phyloP scores from a whole-genome alignment of 2,113 vertebrate genomes.

The Clarias macrocephalus region DNA sequence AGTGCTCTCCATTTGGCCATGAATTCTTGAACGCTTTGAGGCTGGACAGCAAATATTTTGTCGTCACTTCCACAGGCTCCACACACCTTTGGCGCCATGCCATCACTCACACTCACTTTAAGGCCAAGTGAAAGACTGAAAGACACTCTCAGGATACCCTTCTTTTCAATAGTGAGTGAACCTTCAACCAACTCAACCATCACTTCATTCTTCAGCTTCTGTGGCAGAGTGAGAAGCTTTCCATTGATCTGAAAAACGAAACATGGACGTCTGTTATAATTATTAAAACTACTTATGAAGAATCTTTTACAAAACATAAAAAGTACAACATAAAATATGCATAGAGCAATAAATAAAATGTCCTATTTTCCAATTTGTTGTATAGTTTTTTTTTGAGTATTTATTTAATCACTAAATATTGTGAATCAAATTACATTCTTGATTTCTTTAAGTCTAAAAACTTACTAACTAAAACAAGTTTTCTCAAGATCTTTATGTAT shows the following conservation, averaged over 20 bases:
- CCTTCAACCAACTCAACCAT: neutral
- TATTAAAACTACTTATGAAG: neutral
- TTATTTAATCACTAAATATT: neutral
- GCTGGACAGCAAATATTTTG: neutral
- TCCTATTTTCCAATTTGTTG: neutral
- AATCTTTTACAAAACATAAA: neutral
- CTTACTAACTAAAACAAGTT: no score
- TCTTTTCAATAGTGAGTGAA: neutral
- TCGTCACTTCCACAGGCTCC: constrained; percentile 3
- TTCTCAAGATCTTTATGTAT: no score
- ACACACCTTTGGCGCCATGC: neutral
- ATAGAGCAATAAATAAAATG: no score
- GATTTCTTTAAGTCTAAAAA: no score
- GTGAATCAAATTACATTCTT: no score
- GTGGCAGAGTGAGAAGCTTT: neutral
- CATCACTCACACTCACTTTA: neutral
- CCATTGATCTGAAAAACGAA: constrained; percentile 5
- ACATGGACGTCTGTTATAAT: neutral
- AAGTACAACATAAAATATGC: neutral
- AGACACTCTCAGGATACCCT: neutral
- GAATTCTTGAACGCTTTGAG: neutral
- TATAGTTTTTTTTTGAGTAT: neutral
- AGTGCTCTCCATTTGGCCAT: neutral
- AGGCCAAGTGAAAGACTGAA: constrained; percentile 6
- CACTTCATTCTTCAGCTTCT: constrained; percentile 6